Evolutionary conservation across 2,113 vertebrate species (phyloP).

Genomic region (Jaculus jaculus): DNA sequence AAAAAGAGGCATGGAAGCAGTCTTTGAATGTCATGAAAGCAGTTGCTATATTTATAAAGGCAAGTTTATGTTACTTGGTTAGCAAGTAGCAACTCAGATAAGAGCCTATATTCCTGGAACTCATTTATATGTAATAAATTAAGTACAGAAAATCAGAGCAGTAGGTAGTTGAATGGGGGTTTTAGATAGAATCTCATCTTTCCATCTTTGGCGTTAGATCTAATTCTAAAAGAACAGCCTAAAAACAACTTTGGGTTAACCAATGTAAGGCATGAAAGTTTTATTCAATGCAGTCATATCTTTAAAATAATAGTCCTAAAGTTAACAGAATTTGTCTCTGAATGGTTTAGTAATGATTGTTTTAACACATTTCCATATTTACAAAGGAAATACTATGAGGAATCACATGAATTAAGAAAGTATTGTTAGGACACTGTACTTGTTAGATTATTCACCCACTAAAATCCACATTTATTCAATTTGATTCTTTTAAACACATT

Average conservation of each 20-base stretch:
- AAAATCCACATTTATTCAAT: conserved; percentile 29
- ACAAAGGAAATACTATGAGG: conserved; percentile 25
- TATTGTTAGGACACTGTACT: not conserved
- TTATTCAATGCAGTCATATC: conserved; percentile 23
- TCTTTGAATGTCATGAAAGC: not conserved
- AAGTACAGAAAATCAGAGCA: conserved; percentile 14
- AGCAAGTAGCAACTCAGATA: not conserved
- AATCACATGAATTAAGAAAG: not conserved
- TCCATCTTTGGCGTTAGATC: not conserved
- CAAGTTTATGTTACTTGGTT: conserved; percentile 3
- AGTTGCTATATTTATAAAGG: not conserved
- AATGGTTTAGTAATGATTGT: conserved; percentile 1
- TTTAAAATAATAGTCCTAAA: not conserved
- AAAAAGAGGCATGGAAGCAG: not conserved
- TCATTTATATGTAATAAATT: conserved; percentile 43
- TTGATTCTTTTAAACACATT: conserved; percentile 28
- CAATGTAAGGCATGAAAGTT: not conserved
- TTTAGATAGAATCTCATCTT: not conserved
- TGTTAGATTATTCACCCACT: conserved; percentile 35
- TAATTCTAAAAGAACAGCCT: not conserved
- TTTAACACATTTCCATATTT: conserved; percentile 46
- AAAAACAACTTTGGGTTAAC: not conserved
- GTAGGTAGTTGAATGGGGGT: not conserved
- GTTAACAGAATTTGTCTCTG: conserved; percentile 28
- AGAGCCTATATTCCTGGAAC: not conserved